Conservation (phyloP, 1,140 invertebrate species). For the Pseudomyrmex dendroicus region DNA sequence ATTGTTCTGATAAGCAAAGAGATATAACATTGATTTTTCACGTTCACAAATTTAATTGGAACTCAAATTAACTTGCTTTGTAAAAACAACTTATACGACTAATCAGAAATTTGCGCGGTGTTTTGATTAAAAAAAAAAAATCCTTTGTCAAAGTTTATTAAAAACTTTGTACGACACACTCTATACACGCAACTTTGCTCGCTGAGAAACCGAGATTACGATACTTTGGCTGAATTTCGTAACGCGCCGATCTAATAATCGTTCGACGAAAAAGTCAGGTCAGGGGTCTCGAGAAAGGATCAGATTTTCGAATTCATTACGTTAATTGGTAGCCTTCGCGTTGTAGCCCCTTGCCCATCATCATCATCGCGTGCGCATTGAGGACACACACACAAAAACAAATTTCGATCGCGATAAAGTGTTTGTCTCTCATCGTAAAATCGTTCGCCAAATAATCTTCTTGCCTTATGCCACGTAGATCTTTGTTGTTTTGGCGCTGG, state of each 20-base stretch:
- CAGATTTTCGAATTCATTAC: background rate
- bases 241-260: background rate
- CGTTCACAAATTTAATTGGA: too few relatives aligned
- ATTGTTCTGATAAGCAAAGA: too few relatives aligned
- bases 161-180: background rate
- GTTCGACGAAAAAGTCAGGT: background rate
- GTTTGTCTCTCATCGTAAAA: background rate
- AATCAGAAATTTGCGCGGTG: too few relatives aligned
- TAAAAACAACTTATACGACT: too few relatives aligned
- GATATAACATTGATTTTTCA: too few relatives aligned
- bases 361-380: background rate
- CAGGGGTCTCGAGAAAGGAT: conserved; percentile 8
- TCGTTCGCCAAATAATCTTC: background rate
- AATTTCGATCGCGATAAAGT: background rate
- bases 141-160: background rate
- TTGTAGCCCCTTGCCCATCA: background rate
- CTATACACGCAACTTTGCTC: background rate
- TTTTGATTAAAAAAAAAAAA: too few relatives aligned
- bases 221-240: background rate
- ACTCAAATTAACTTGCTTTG: too few relatives aligned
- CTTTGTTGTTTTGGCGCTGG: conserved; percentile 72
- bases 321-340: background rate
- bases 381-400: too few relatives aligned
- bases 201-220: background rate
- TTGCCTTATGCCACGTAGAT: conserved; percentile 69